Evolutionary conservation across 1,140 invertebrate species (phyloP).

Genomic region (Atta colombica): DNA sequence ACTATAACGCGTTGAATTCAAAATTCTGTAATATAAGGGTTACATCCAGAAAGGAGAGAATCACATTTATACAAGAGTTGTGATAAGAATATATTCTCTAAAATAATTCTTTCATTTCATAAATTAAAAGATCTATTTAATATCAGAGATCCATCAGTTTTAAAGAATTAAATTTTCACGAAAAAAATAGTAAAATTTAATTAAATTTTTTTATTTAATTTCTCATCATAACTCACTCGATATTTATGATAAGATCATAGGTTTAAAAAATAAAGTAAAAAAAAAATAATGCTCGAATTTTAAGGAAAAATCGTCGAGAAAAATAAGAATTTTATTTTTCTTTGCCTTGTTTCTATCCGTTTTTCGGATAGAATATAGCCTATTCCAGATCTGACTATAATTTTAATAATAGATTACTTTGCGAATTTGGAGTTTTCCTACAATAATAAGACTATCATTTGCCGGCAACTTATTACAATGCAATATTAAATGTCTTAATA

Average conservation of each 20-base stretch:
- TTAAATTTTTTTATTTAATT: constrained; percentile 2
- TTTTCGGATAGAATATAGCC: background rate
- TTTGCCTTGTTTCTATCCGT: background rate
- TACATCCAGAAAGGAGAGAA: background rate
- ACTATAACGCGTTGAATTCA: constrained; percentile 7
- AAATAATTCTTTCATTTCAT: background rate
- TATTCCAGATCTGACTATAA: background rate
- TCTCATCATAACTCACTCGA: background rate
- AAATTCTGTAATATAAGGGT: background rate
- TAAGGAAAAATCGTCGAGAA: background rate
- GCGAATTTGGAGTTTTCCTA: constrained; percentile 4
- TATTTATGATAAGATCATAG: background rate
- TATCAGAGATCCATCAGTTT: background rate
- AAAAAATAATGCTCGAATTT: background rate
- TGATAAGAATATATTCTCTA: background rate
- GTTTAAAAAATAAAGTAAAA: background rate
- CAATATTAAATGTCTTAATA: background rate
- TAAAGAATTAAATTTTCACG: background rate
- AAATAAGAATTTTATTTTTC: background rate
- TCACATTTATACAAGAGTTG: background rate
- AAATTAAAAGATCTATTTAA: constrained; percentile 8
- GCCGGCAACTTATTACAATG: background rate
- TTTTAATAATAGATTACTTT: constrained; percentile 31
- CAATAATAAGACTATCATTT: background rate
- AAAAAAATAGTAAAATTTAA: background rate